Percentiles rank a stretch among this genome's conserved stretches.
Conservation (phyloP, 2,888 invertebrate species). For the Cheilosia vulpina region DNA sequence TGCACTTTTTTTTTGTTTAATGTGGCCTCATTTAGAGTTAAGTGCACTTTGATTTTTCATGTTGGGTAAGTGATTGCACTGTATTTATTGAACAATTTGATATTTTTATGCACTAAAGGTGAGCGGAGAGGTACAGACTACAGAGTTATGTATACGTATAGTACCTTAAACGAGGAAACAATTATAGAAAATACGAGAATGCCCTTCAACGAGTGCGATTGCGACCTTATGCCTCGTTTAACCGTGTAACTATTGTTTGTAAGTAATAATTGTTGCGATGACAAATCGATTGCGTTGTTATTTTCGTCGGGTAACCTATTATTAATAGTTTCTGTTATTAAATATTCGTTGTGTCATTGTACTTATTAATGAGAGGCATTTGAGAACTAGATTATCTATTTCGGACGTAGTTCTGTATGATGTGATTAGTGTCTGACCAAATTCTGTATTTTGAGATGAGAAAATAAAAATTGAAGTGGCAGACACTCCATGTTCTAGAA, state of each 20-base stretch:
- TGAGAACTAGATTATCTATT: too few relatives aligned
- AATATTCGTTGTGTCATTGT: too few relatives aligned
- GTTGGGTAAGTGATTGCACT: background rate
- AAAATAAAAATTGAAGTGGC: too few relatives aligned
- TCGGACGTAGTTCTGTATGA: too few relatives aligned
- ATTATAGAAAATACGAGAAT: too few relatives aligned
- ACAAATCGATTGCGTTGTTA: background rate
- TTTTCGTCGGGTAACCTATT: background rate
- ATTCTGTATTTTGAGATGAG: too few relatives aligned
- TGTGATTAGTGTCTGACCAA: too few relatives aligned
- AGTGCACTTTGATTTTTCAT: slow-evolving; percentile 7
- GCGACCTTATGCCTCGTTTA: background rate
- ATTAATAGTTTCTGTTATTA: too few relatives aligned
- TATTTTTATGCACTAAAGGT: background rate
- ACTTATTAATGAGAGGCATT: too few relatives aligned
- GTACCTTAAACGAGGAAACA: too few relatives aligned
- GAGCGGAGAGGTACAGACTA: background rate
- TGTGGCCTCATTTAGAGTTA: slow-evolving; percentile 14
- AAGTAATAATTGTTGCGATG: background rate
- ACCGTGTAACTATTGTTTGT: background rate
- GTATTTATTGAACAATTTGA: background rate
- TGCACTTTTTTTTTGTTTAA: slow-evolving; percentile 25
- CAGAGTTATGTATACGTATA: background rate
- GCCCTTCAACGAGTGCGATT: background rate
- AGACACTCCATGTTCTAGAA: too few relatives aligned